Evolutionary conservation across 2,113 vertebrate genomes (phyloP).

Genomic region (Aphelocoma coerulescens): DNA sequence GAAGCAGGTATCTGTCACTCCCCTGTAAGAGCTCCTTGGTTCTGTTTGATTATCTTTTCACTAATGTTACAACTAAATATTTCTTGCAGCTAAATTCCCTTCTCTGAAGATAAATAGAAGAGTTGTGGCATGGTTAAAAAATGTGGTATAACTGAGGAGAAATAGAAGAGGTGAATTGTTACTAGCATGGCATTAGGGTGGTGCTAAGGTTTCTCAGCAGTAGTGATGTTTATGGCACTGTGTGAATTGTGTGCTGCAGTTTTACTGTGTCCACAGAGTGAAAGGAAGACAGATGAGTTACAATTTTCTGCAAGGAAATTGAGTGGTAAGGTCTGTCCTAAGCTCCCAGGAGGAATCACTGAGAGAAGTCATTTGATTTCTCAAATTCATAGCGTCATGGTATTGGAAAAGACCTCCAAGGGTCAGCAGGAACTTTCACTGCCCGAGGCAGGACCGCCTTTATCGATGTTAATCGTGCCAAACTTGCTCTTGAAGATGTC

Average conservation of each 20-base stretch:
- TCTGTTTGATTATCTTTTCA: neutral
- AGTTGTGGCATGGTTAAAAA: neutral
- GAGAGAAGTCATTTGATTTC: neutral
- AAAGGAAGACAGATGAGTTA: slow-evolving; percentile 34
- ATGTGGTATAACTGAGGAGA: neutral
- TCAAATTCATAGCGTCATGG: neutral
- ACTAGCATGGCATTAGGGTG: neutral
- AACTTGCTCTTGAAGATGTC: neutral
- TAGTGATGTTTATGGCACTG: neutral
- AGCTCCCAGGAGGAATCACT: neutral
- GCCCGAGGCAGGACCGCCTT: neutral
- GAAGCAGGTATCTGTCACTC: neutral
- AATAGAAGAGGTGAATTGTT: neutral
- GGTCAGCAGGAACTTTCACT: neutral
- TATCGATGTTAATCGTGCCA: neutral
- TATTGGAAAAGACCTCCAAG: neutral
- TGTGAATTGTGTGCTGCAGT: neutral
- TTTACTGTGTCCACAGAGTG: neutral
- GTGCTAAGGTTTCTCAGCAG: neutral
- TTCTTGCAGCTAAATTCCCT: neutral
- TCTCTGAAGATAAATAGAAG: neutral
- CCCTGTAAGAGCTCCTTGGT: neutral
- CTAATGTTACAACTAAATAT: neutral
- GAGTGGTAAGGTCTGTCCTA: neutral
- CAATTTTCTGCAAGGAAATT: slow-evolving; percentile 15